Conservation (phyloP, 2,797 vertebrate genomes). For the Acanthopagrus latus region DNA sequence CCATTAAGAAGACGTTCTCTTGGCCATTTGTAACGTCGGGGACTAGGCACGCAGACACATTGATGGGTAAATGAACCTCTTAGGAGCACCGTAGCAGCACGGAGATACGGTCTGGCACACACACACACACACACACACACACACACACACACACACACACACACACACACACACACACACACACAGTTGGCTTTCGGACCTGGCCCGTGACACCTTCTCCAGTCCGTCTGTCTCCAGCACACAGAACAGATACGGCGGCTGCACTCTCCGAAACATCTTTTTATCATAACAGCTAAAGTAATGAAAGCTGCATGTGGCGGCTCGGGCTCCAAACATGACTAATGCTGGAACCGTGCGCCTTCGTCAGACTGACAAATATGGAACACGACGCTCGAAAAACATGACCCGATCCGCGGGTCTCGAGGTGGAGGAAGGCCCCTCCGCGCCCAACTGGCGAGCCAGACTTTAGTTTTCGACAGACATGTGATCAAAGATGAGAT, state of each 20-base stretch:
- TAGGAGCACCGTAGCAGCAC: constrained; percentile 21
- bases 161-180: not conserved
- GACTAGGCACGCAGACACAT: constrained; percentile 31
- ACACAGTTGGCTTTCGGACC: constrained; percentile 52
- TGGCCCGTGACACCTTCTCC: constrained; percentile 51
- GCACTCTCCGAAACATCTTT: constrained; percentile 76
- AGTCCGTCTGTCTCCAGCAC: constrained; percentile 50
- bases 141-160: constrained; percentile 8
- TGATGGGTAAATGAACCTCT: constrained; percentile 69
- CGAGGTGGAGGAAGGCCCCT: constrained; percentile 39
- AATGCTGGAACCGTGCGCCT: constrained; percentile 68
- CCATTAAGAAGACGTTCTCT: constrained; percentile 68
- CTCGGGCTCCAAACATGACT: constrained; percentile 78
- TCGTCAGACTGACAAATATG: constrained; percentile 69
- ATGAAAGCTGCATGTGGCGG: constrained; percentile 74
- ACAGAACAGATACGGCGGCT: constrained; percentile 61
- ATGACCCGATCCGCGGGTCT: constrained; percentile 53
- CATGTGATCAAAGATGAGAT: constrained; percentile 68
- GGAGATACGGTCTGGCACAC: constrained; percentile 45
- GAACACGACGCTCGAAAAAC: constrained; percentile 57
- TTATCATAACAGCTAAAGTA: constrained; percentile 71
- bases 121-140: constrained; percentile 3
- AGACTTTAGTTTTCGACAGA: constrained; percentile 47
- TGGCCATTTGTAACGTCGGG: constrained; percentile 60
- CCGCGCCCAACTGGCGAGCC: constrained; percentile 35